A percentile compares a stretch with the other conserved stretches of the same genome.
These are phyloP conservation scores for Heliconius sara DNA, from an alignment of 2,888 invertebrate species.

Conservation along the genomic window DNA sequence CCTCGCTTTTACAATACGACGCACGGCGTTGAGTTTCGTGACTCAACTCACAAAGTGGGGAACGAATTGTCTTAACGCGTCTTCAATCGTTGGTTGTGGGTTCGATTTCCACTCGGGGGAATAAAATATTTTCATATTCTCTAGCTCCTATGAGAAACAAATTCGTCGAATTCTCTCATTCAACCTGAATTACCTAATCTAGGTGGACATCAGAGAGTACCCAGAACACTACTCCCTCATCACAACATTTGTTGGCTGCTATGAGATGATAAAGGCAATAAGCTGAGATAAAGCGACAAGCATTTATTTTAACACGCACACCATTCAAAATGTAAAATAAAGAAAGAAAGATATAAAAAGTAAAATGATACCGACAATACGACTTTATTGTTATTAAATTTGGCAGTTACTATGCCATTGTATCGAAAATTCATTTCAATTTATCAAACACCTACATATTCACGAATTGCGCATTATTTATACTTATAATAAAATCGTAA, in stretches of 20 bases:
- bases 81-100: no score
- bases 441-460: slow-evolving; percentile 10
- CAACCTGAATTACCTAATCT: neutral
- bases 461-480: neutral
- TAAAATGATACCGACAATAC: neutral
- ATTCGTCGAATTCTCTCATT: no score
- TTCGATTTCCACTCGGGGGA: no score
- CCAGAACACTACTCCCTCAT: no score
- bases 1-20: neutral
- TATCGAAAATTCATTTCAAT: neutral
- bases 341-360: neutral
- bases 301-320: neutral
- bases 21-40: neutral
- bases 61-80: neutral
- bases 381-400: neutral
- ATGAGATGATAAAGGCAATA: neutral
- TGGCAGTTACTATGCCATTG: slow-evolving; percentile 6
- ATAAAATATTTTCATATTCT: no score
- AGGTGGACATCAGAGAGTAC: no score
- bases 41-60: neutral
- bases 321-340: neutral
- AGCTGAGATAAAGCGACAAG: no score
- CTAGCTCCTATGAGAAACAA: no score
- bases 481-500: no score
- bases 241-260: neutral